A percentile compares a stretch with the other conserved stretches of the same genome.
Evolutionary conservation across 2,888 invertebrate genomes (phyloP).

Genomic region (Zygothrica quintamaculata): DNA sequence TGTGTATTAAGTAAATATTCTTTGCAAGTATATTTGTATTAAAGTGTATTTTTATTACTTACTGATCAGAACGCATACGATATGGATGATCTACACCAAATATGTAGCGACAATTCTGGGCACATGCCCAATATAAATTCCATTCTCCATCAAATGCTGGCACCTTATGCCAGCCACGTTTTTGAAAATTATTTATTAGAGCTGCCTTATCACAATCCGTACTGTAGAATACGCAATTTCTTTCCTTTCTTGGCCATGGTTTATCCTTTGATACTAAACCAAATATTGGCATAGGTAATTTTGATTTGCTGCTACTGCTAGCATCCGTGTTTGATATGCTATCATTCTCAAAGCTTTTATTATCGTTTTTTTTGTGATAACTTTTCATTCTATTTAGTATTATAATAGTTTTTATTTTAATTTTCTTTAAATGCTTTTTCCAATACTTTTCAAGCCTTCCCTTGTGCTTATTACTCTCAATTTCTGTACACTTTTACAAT

Average conservation of each 20-base stretch:
- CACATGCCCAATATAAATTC: constrained; percentile 98
- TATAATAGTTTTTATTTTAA: not conserved
- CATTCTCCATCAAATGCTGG: constrained; percentile 94
- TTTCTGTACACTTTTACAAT: no score
- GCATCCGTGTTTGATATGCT: not conserved
- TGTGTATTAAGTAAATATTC: no score
- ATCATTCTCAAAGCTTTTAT: constrained; percentile 1
- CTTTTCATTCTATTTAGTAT: constrained; percentile 30
- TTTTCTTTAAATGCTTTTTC: no score
- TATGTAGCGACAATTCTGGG: constrained; percentile 94
- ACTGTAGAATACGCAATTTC: constrained; percentile 70
- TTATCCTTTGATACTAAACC: constrained; percentile 16
- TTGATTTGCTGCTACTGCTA: constrained; percentile 11
- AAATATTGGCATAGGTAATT: constrained; percentile 12
- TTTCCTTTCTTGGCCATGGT: constrained; percentile 21
- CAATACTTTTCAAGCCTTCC: no score
- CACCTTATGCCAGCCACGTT: constrained; percentile 93
- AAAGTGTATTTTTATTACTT: constrained; percentile 30
- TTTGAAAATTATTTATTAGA: constrained; percentile 94
- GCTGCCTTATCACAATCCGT: constrained; percentile 93
- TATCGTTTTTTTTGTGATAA: constrained; percentile 17
- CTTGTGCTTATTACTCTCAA: no score
- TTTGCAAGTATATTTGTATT: no score
- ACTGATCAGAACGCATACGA: constrained; percentile 95
- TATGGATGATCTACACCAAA: constrained; percentile 97